Evolutionary conservation across 1,140 invertebrate genomes (phyloP), one percentile per base, ranked within the genome.

Genomic region (Triops longicaudatus): DNA sequence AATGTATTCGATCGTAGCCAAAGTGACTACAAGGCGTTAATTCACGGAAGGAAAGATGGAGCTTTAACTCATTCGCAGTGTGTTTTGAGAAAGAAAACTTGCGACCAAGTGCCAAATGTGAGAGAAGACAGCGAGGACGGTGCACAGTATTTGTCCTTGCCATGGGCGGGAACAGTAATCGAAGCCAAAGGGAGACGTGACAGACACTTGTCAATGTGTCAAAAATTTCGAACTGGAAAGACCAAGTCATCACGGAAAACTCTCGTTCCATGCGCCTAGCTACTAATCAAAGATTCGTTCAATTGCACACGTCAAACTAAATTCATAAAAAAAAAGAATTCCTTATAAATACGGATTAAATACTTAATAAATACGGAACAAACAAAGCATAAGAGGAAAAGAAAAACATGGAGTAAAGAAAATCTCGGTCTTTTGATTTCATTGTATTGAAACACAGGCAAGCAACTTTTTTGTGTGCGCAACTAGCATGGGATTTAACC

Each of bases 121-220:
- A 63, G 50, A 37, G 31, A 63, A 5, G 50, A 22, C 50, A n/a
- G 50, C 50, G 50, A 63, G 50, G 50, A n/a, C 14, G 14, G 6
- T 63, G 22, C 14, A 63, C 10, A n/a, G 50, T 63, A 22, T 63
- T 63, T 63, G 50, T 63, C 50, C 22, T 17, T 63, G 50, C n/a
- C 10, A 63, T 63, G 14, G 50, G 10, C 2, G 31, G 2, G 31
- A n/a, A n/a, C n/a, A n/a, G 31, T 7, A 37, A 37, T 37, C 31
- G 31, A 2, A 37, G 2, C 31, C 2, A 63, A 63, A 22, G 14
- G 11, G 43, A 63, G 50, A 63, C 50, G n/a, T 63, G 50, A 63
- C 17, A 63, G 50, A 63, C 50, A 63, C 50, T 63, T 63, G 50
- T 63, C 50, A 63, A 63, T 63, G 50, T 63, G 50, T 63, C 50